Percentiles rank a stretch among this genome's conserved stretches.
These are phyloP conservation scores for Nematopogon swammerdamellus DNA, from an alignment of 2,888 invertebrate genomes.

Conservation along the genomic window DNA sequence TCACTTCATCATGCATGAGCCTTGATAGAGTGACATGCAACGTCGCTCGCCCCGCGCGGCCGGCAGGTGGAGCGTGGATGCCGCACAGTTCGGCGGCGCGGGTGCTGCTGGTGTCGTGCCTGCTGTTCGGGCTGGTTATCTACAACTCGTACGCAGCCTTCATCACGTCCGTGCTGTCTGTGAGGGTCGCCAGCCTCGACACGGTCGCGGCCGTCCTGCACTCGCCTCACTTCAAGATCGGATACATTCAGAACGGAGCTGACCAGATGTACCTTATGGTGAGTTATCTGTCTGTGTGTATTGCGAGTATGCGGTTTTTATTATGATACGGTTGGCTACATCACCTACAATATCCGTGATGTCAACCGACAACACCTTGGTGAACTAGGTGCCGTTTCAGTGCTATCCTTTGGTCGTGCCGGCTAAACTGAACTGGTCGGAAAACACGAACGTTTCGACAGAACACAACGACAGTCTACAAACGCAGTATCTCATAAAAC, in stretches of 20 bases:
- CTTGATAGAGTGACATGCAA: too few relatives aligned
- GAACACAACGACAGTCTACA: too few relatives aligned
- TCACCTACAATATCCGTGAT: too few relatives aligned
- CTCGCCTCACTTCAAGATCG: constrained; percentile 57
- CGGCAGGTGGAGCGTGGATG: constrained; percentile 59
- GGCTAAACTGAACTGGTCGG: too few relatives aligned
- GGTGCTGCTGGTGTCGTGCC: constrained; percentile 52
- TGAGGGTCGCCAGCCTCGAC: constrained; percentile 54
- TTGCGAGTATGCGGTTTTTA: neutral
- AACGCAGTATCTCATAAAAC: too few relatives aligned
- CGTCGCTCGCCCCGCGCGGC: too few relatives aligned
- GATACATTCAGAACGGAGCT: constrained; percentile 55
- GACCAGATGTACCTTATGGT: constrained; percentile 65
- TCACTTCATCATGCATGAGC: too few relatives aligned
- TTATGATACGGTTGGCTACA: too few relatives aligned
- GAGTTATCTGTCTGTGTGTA: constrained; percentile 12
- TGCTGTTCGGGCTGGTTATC: constrained; percentile 59
- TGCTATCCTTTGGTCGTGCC: too few relatives aligned
- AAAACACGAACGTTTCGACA: neutral
- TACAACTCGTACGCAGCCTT: constrained; percentile 66
- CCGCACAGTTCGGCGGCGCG: constrained; percentile 56
- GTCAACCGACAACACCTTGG: too few relatives aligned
- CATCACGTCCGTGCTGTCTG: constrained; percentile 63
- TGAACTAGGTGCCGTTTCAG: too few relatives aligned
- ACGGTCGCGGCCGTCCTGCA: constrained; percentile 56